Conservation (phyloP, 2,888 invertebrate genomes). For the Eurois occulta region DNA sequence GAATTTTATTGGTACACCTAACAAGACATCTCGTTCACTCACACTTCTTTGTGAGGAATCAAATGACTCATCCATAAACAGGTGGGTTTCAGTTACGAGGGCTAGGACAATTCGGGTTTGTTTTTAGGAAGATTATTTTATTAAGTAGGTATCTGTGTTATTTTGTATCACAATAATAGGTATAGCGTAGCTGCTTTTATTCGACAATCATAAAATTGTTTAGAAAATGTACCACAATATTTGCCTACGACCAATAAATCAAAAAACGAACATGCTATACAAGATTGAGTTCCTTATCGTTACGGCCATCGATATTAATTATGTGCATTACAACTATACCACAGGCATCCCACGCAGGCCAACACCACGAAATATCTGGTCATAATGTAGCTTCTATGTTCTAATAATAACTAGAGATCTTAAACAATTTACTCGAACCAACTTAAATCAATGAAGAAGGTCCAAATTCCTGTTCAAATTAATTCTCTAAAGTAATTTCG, state of each 20-base stretch:
- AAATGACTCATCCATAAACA: conserved; percentile 63
- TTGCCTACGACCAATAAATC: background rate
- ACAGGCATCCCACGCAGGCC: background rate
- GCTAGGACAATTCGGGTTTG: conserved; percentile 7
- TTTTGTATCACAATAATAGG: background rate
- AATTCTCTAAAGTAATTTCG: conserved; percentile 23
- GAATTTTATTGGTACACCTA: conserved; percentile 72
- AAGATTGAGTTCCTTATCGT: background rate
- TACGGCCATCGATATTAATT: background rate
- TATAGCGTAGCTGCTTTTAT: background rate
- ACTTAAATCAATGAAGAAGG: conserved; percentile 20
- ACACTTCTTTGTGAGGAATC: conserved; percentile 60
- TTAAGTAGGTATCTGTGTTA: background rate
- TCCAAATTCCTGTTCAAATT: conserved; percentile 25
- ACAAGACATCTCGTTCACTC: conserved; percentile 67
- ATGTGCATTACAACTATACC: background rate
- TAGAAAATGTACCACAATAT: background rate
- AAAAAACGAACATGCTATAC: background rate
- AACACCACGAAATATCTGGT: background rate
- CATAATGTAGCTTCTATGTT: background rate
- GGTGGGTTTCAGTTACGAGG: conserved; percentile 30
- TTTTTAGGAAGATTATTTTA: conserved; percentile 8
- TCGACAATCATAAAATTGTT: background rate
- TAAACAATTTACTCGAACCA: conserved; percentile 1
- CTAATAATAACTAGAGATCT: conserved; percentile 11